Evolutionary conservation across 92 coral and sea anemone genomes (phyloP), one percentile per base, ranked within the genome.

Genomic region (Pocillopora meandrina): DNA sequence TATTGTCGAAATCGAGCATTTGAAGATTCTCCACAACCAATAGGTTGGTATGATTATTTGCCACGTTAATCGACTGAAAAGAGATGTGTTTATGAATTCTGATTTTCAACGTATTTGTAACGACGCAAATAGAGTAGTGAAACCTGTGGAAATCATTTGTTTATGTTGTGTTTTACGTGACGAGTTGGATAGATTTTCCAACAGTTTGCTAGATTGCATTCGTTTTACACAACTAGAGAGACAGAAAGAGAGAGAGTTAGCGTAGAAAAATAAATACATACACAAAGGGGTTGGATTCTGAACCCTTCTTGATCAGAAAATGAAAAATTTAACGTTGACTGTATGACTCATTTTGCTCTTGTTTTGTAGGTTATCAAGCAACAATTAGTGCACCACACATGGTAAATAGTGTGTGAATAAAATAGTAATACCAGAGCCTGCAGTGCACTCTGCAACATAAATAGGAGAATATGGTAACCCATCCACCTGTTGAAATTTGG

Each of bases 341-440:
- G 34, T 34, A 52, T 12, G 11, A 52, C 3, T n/a, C 21, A 49
- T 7, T 35, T 18, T 6, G 1, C 33, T 73, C 36, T 63, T 10
- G 21, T 72, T 34, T 65, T 52, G 12, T 31, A 94, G 98, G 98
- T 19, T 94, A 77, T 71, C 98, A 94, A 71, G 98, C 98, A 31
- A 94, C 98, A 52, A 94, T 94, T 16, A 94, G 98, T 81, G 98
- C 98, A 62, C 98, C 98, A n/a, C 98, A 94, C 34, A 94, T 94
- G 98, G 98, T 94, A 71, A 78, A 93, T 61, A 6, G 9, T 42
- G 1, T 17, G 12, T 11, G 12, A 14, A 42, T 20, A 20, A 42
- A 31, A 70, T 34, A 74, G 33, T 74, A 4, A 10, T 42, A 1
- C 4, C 52, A 42, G 52, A 20, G 3, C 72, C 31, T 12, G 33